Base-by-base conservation (phyloP, 2,888 invertebrate genomes). In the Deroplatys truncata region DNA sequence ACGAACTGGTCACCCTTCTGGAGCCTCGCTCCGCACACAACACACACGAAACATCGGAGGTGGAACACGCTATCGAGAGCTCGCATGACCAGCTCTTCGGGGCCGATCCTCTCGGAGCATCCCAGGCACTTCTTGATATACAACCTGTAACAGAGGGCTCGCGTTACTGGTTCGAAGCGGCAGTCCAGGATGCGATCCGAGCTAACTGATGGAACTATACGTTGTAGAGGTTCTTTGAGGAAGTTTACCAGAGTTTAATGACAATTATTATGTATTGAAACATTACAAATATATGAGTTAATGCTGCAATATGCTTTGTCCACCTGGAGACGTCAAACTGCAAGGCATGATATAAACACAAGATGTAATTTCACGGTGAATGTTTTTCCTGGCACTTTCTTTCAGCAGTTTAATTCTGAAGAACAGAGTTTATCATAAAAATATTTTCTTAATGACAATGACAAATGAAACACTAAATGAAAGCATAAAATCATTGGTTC, bases 1-100 rank as follows among this genome's bases (percentile, higher is more conserved):
- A 97, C 96, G 93, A 96, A 98, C 93, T 97, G 96, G 93, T 98
- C 97, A 43, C 97, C 97, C 93, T 97, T 97, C 93, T 97, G 96
- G 85, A 97, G 94, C 90, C 96, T 95, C 35, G 95, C 95, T 2
- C 97, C 96, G 92, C 97, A 97, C 28, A 96, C 96, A 86, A 96
- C 96, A 93, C 97, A 98, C 88, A 96, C 95, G 93, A 97, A 98
- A 93, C 97, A 98, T 92, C 96, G 94, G 91, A 97, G 94, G 94
- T 98, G 97, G 93, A 97, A 98, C 91, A 97, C 96, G 92, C 95
- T 95, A 91, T 96, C 96, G 92, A 95, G 94, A 88, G 96, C 96
- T 91, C 97, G 94, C 96, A 97, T 97, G 91, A 97, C 97, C 92
- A 97, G 94, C 93, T 98, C 97, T 92, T 96, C 96, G 56, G 97